A percentile compares a stretch with the other conserved stretches of the same genome.
These are phyloP conservation scores for Zootoca vivipara DNA, from an alignment of 2,113 vertebrate species.

Conservation along the genomic window DNA sequence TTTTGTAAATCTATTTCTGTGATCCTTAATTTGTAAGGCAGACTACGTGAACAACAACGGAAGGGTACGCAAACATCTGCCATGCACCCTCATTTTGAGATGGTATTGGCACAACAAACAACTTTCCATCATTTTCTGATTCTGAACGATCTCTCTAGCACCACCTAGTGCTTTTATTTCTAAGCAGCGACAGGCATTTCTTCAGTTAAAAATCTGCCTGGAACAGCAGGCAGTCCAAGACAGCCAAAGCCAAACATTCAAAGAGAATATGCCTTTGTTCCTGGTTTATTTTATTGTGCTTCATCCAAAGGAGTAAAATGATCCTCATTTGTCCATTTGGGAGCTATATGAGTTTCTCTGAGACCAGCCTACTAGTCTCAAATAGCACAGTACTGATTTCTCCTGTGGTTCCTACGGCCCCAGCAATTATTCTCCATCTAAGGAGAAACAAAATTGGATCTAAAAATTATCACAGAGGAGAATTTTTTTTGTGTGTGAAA, in stretches of 20 bases:
- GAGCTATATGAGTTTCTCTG: not conserved
- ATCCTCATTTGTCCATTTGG: not conserved
- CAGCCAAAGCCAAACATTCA: not conserved
- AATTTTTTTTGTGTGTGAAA: no score
- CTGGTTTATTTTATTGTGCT: not conserved
- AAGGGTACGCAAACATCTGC: not conserved
- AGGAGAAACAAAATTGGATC: no score
- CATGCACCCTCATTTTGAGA: not conserved
- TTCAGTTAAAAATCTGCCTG: not conserved
- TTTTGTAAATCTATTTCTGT: not conserved
- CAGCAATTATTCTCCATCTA: no score
- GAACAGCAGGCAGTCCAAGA: not conserved
- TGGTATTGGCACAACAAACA: no score
- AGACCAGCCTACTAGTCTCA: not conserved
- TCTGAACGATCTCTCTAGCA: not conserved
- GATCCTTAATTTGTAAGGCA: not conserved
- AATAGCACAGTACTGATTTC: no score
- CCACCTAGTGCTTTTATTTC: slow-evolving; percentile 10
- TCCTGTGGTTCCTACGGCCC: no score
- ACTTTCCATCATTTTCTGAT: not conserved
- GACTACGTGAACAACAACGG: not conserved
- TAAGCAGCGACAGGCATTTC: not conserved
- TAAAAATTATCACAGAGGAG: no score
- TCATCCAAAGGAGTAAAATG: not conserved
- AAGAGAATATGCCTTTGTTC: not conserved